Conservation (phyloP, 2,797 vertebrate species). For the Brachymystax lenok region DNA sequence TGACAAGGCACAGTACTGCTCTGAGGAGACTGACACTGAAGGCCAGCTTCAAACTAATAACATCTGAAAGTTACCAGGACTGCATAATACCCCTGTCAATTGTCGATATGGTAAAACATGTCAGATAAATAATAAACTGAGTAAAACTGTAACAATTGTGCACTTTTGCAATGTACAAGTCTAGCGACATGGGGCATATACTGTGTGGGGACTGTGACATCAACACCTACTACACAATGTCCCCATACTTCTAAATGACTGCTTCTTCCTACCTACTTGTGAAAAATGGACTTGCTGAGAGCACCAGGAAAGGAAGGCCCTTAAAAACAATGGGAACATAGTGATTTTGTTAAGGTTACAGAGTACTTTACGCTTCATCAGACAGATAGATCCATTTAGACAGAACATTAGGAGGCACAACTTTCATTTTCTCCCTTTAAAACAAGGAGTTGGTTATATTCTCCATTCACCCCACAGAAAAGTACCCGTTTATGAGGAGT, state of each 20-base stretch:
- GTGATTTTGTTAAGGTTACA: conserved; percentile 76
- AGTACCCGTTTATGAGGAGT: conserved; percentile 77
- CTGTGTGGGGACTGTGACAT: conserved; percentile 38
- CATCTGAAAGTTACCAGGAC: neutral
- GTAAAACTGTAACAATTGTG: conserved; percentile 23
- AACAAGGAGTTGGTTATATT: conserved; percentile 62
- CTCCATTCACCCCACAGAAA: conserved; percentile 56
- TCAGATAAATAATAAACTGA: conserved; percentile 32
- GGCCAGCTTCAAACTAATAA: neutral
- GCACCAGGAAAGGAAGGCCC: conserved; percentile 55
- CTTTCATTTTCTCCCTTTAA: conserved; percentile 75
- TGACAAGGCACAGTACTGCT: conserved; percentile 7
- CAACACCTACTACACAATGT: conserved; percentile 65
- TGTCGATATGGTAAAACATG: conserved; percentile 17
- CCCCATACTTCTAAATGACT: conserved; percentile 66
- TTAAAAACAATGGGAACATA: conserved; percentile 70
- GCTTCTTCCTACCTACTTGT: conserved; percentile 55
- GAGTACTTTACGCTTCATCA: conserved; percentile 76
- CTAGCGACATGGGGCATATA: conserved; percentile 36
- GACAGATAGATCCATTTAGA: conserved; percentile 77
- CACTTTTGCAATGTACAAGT: conserved; percentile 20
- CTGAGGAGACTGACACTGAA: conserved; percentile 24
- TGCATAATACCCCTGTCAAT: conserved; percentile 24
- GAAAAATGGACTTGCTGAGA: conserved; percentile 58
- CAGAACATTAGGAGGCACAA: conserved; percentile 74